Evolutionary conservation across 2,888 invertebrate genomes (phyloP).

Genomic region (Chironomus riparius): DNA sequence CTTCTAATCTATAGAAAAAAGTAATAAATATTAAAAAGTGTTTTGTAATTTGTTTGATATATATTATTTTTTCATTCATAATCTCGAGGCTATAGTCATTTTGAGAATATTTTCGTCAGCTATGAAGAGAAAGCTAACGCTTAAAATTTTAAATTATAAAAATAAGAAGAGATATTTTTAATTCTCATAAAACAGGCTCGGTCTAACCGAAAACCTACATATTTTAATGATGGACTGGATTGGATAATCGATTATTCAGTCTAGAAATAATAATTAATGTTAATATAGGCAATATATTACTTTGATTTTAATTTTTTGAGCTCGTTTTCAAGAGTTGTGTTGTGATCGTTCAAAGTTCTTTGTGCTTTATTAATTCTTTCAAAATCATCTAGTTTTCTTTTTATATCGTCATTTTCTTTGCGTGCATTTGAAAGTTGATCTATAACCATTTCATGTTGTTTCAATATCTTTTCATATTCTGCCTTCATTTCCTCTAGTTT

Average conservation of each 20-base stretch:
- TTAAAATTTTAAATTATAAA: not conserved
- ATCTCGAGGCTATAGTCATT: too few species aligned
- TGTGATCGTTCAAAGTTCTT: conserved; percentile 66
- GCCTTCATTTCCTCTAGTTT: conserved; percentile 64
- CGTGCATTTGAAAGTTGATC: conserved; percentile 65
- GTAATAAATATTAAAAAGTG: too few species aligned
- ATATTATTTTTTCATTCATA: too few species aligned
- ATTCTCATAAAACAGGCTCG: too few species aligned
- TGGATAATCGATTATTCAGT: too few species aligned
- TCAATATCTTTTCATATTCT: conserved; percentile 59
- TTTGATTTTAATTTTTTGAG: conserved; percentile 58
- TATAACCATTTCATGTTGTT: conserved; percentile 56
- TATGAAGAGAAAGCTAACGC: too few species aligned
- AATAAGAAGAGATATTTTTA: too few species aligned
- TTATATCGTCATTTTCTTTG: conserved; percentile 70
- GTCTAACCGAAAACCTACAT: too few species aligned
- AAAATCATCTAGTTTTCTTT: conserved; percentile 72
- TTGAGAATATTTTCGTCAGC: too few species aligned
- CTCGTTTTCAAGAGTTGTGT: conserved; percentile 65
- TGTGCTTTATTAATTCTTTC: conserved; percentile 77
- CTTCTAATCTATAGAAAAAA: conserved; percentile 44
- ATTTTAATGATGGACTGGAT: too few species aligned
- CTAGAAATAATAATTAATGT: too few species aligned
- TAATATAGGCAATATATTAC: conserved; percentile 33
- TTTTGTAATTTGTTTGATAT: too few species aligned